Percentiles rank a stretch among this genome's conserved stretches.
These are phyloP conservation scores for Meta bourneti DNA, from an alignment of 2,888 invertebrate genomes.

Conservation along the genomic window DNA sequence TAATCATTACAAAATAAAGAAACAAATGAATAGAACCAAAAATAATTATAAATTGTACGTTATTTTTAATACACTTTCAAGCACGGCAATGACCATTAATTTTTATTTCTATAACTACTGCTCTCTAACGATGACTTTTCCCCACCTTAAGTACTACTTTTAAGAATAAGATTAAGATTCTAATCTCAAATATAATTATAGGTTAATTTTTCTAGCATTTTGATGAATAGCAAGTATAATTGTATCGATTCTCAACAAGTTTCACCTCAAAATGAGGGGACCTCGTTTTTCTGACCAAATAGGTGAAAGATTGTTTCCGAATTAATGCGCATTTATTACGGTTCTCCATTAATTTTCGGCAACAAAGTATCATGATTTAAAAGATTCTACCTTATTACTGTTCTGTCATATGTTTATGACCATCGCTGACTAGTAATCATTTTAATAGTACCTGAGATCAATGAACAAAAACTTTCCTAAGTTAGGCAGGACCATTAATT, in stretches of 20 bases:
- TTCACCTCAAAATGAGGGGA: slow-evolving; percentile 10
- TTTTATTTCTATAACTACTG: too few species aligned
- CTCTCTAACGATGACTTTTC: too few species aligned
- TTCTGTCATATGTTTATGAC: slow-evolving; percentile 49
- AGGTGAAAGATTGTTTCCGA: slow-evolving; percentile 55
- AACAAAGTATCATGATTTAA: slow-evolving; percentile 45
- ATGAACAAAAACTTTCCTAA: slow-evolving; percentile 18
- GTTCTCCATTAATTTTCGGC: slow-evolving; percentile 47
- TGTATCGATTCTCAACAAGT: background rate
- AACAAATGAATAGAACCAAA: too few species aligned
- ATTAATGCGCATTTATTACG: slow-evolving; percentile 57
- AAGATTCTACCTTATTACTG: slow-evolving; percentile 18
- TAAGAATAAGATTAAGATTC: too few species aligned
- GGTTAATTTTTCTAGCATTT: too few species aligned
- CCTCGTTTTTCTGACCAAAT: slow-evolving; percentile 52
- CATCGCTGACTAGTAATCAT: slow-evolving; percentile 8
- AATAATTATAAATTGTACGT: too few species aligned
- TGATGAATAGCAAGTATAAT: too few species aligned
- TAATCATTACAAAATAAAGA: too few species aligned
- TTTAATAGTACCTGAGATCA: slow-evolving; percentile 34
- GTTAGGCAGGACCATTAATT: slow-evolving; percentile 3
- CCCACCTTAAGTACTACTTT: too few species aligned
- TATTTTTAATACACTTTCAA: too few species aligned
- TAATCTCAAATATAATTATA: too few species aligned
- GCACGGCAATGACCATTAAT: too few species aligned